Evolutionary conservation across 1,140 invertebrate genomes (phyloP).

Genomic region (Acromyrmex charruanus): DNA sequence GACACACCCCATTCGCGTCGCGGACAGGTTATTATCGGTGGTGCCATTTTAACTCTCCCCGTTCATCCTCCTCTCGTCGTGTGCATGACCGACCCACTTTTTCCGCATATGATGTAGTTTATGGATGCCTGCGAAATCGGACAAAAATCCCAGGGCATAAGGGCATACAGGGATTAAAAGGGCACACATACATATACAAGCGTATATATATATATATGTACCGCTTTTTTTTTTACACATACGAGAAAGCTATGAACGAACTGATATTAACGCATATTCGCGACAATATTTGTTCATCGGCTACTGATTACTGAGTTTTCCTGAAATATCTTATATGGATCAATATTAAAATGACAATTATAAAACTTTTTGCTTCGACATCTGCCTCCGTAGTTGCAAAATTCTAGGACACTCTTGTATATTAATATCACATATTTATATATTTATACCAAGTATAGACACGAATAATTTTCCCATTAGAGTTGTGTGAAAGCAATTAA

Average conservation of each 20-base stretch:
- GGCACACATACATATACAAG: neutral
- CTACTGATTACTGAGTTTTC: neutral
- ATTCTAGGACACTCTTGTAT: neutral
- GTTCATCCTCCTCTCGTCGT: neutral
- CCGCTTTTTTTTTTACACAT: neutral
- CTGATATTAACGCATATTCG: slow-evolving; percentile 9
- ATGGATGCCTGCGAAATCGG: slow-evolving; percentile 9
- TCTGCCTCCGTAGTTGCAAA: neutral
- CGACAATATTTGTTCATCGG: slow-evolving; percentile 7
- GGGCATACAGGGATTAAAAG: neutral
- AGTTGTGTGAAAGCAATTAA: neutral
- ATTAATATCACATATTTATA: neutral
- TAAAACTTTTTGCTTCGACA: neutral
- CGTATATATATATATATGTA: neutral
- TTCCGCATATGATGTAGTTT: slow-evolving; percentile 31
- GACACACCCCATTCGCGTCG: slow-evolving; percentile 58
- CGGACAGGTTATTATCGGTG: slow-evolving; percentile 52
- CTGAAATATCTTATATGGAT: slow-evolving; percentile 12
- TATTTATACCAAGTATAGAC: neutral
- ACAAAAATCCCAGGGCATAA: slow-evolving; percentile 28
- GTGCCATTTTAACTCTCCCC: slow-evolving; percentile 46
- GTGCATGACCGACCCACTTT: slow-evolving; percentile 44
- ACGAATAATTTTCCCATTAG: neutral
- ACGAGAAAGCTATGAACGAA: neutral
- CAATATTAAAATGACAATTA: slow-evolving; percentile 13